phyloP scores from a whole-genome alignment of 2,113 vertebrate species.

The Gymnarchus niloticus region DNA sequence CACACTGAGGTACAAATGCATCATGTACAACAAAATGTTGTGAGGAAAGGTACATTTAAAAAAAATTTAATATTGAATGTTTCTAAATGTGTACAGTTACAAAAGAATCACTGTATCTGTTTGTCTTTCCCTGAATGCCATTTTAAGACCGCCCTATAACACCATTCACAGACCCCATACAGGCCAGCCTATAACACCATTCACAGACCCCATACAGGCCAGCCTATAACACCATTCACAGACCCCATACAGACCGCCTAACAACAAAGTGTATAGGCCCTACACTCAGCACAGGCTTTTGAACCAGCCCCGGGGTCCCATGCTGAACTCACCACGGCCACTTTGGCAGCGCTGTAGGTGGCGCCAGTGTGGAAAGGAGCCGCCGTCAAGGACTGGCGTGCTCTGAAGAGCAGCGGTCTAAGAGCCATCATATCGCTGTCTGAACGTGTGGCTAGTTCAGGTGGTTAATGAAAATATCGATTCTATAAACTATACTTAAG shows the following conservation, averaged over 20 bases:
- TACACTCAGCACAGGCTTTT: neutral
- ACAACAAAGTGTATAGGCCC: neutral
- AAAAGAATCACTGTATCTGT: neutral
- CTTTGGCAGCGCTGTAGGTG: constrained; percentile 30
- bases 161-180: neutral
- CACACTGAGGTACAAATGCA: neutral
- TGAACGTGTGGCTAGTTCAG: neutral
- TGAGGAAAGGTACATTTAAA: neutral
- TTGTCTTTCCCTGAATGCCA: neutral
- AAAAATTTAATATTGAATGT: neutral
- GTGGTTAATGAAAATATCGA: neutral
- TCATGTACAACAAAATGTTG: neutral
- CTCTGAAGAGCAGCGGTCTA: constrained; percentile 12
- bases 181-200: neutral
- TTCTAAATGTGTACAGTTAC: neutral
- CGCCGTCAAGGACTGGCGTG: neutral
- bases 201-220: neutral
- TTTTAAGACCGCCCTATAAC: neutral
- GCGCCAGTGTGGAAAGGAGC: constrained; percentile 34
- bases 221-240: neutral
- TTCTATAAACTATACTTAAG: neutral
- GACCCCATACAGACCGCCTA: neutral
- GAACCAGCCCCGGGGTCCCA: too few species aligned
- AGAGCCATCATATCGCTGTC: constrained; percentile 31
- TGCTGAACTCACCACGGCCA: constrained; percentile 44